Evolutionary conservation across 2,888 invertebrate species (phyloP).

Genomic region (Coleophora deauratella): DNA sequence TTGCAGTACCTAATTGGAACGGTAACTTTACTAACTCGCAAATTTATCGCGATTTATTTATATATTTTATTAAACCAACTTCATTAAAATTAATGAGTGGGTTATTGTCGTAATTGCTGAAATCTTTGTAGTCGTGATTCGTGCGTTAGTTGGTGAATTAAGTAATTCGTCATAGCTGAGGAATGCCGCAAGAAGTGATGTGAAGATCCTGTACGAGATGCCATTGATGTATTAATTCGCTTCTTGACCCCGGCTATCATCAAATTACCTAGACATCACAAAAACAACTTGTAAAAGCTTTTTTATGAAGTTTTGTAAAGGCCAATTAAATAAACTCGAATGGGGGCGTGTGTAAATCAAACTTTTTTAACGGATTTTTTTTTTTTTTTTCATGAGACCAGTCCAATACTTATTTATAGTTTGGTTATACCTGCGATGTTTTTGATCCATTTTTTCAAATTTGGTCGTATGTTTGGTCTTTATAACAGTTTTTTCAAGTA

Average conservation of each 20-base stretch:
- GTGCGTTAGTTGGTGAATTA: slow-evolving; percentile 17
- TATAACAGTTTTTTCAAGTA: too few relatives aligned
- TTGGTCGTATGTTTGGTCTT: too few relatives aligned
- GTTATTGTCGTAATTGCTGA: slow-evolving; percentile 16
- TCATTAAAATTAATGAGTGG: slow-evolving; percentile 7
- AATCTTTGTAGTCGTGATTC: slow-evolving; percentile 13
- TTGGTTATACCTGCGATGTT: too few relatives aligned
- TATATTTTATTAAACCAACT: slow-evolving; percentile 4
- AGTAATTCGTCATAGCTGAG: slow-evolving; percentile 19
- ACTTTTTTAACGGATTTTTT: too few relatives aligned
- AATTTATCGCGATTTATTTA: neutral
- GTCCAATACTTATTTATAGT: too few relatives aligned
- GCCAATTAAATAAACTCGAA: slow-evolving; percentile 12
- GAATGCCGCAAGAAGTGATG: slow-evolving; percentile 26
- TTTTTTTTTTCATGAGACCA: too few relatives aligned
- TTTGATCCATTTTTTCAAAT: too few relatives aligned
- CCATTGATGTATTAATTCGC: slow-evolving; percentile 40
- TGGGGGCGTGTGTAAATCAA: too few relatives aligned
- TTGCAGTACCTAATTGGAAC: slow-evolving; percentile 2
- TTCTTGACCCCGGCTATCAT: slow-evolving; percentile 40
- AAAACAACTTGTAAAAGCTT: slow-evolving; percentile 22
- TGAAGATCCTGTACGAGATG: slow-evolving; percentile 41
- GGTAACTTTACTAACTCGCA: neutral
- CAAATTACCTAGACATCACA: slow-evolving; percentile 29
- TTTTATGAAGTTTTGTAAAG: neutral